Evolutionary conservation across 2,888 invertebrate species (phyloP).

Genomic region (Drosophila anomalata): DNA sequence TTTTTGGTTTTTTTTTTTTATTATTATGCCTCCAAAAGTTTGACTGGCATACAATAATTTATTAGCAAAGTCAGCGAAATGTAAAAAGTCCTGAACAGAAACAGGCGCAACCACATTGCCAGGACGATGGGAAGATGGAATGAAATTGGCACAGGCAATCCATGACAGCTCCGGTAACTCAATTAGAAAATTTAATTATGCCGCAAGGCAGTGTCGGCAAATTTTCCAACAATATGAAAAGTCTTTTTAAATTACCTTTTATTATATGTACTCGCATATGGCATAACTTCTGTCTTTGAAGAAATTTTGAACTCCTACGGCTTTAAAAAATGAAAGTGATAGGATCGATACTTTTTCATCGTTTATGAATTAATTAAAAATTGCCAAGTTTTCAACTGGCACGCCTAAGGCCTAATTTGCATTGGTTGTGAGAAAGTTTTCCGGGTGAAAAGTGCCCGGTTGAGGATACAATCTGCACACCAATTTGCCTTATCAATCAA

Average conservation of each 20-base stretch:
- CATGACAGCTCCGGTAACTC: constrained; percentile 41
- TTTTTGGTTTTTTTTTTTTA: not conserved
- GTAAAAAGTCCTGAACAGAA: constrained; percentile 37
- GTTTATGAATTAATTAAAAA: constrained; percentile 27
- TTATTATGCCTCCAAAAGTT: constrained; percentile 50
- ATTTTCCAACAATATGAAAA: constrained; percentile 38
- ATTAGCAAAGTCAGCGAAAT: constrained; percentile 54
- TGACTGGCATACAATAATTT: constrained; percentile 62
- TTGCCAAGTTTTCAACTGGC: constrained; percentile 22
- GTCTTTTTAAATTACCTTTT: constrained; percentile 44
- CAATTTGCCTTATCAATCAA: constrained; percentile 72
- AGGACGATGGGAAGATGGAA: constrained; percentile 11
- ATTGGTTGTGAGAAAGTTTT: constrained; percentile 35
- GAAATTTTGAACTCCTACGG: not conserved
- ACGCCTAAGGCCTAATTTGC: constrained; percentile 52
- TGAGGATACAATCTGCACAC: constrained; percentile 27
- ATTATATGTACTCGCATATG: constrained; percentile 13
- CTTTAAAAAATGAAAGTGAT: constrained; percentile 11
- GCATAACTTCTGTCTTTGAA: not conserved
- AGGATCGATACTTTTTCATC: not conserved
- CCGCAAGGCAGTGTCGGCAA: constrained; percentile 7
- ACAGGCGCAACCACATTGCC: constrained; percentile 37
- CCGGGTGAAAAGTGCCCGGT: constrained; percentile 3
- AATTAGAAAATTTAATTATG: constrained; percentile 73
- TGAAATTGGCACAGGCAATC: constrained; percentile 59